Conservation (phyloP, 2,113 vertebrate species). For the Microcebus lehilahytsara region DNA sequence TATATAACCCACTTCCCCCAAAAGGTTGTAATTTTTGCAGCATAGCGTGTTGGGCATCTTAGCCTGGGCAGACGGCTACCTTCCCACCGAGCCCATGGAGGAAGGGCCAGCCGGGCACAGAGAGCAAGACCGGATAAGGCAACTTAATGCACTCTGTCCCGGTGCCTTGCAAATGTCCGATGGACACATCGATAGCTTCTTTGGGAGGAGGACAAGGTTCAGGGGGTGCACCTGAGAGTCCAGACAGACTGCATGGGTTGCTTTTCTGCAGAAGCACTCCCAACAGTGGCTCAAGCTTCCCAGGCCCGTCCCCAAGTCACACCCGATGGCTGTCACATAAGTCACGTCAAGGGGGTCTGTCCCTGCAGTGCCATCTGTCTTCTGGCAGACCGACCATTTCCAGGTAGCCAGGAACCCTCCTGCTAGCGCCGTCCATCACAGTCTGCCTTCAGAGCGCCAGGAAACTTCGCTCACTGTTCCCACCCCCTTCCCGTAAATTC, state of each 20-base stretch:
- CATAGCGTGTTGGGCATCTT: neutral
- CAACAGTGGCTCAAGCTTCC: neutral
- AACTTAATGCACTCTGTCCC: neutral
- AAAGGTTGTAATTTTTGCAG: neutral
- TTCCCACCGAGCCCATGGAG: neutral
- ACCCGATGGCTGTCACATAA: neutral
- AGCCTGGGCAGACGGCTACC: neutral
- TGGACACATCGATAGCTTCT: neutral
- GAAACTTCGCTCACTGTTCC: neutral
- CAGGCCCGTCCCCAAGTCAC: neutral
- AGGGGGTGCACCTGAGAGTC: neutral
- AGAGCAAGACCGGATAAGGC: neutral
- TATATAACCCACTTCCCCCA: neutral
- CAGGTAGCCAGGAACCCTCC: neutral
- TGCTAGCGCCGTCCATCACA: neutral
- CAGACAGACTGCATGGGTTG: too few species aligned
- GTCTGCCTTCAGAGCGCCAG: neutral
- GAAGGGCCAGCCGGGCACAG: neutral
- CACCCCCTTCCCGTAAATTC: neutral
- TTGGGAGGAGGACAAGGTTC: neutral
- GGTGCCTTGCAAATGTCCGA: neutral
- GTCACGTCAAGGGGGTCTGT: neutral
- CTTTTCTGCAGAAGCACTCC: neutral
- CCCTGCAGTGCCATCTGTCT: neutral
- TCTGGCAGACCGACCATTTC: neutral